Conservation (phyloP, 2,888 invertebrate genomes). For the Synanthedon tipuliformis region DNA sequence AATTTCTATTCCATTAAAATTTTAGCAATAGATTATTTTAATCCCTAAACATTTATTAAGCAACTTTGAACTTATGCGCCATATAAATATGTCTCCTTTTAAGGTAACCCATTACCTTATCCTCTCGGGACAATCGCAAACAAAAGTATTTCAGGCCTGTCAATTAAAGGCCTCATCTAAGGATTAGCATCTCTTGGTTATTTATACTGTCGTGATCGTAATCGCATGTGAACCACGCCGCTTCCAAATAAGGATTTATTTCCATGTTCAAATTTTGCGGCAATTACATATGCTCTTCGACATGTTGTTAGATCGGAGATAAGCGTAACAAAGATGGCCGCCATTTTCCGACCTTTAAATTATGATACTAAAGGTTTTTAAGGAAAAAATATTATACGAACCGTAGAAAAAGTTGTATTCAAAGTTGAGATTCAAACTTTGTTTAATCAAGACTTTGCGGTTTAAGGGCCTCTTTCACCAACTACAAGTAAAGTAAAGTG, state of each 20-base stretch:
- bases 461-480: no score
- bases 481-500: no score
- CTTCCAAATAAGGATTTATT: neutral
- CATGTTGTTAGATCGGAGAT: neutral
- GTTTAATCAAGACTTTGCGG: no score
- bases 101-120: neutral
- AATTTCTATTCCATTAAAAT: no score
- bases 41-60: no score
- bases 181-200: constrained; percentile 38
- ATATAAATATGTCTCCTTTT: neutral
- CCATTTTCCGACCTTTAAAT: neutral
- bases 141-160: constrained; percentile 40
- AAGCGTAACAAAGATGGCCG: neutral
- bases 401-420: no score
- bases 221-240: neutral
- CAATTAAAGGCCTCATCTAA: constrained; percentile 34
- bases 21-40: no score
- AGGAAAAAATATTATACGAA: no score
- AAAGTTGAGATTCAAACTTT: no score
- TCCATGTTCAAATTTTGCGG: neutral
- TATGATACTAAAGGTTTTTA: no score
- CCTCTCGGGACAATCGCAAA: constrained; percentile 5
- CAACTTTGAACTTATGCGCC: no score
- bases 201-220: constrained; percentile 13
- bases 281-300: neutral